Percentiles rank a stretch among this genome's conserved stretches.
phyloP scores from a whole-genome alignment of 2,797 vertebrate genomes.

The Delichon dasypus region DNA sequence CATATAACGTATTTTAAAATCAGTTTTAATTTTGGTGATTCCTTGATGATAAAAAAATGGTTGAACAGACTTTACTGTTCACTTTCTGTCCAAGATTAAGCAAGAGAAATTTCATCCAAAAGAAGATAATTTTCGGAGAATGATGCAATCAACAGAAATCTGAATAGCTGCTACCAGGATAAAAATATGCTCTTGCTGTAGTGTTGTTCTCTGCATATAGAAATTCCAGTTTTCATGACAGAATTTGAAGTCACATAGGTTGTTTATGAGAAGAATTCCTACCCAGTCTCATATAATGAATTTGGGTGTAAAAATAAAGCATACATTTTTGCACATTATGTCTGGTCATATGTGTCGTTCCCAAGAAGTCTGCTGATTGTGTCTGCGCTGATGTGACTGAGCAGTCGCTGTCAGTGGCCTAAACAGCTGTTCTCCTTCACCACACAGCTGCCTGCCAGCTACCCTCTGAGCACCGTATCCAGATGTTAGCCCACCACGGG shows the following conservation, averaged over 20 bases:
- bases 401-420: not conserved
- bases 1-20: not conserved
- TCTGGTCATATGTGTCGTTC: not conserved
- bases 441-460: not conserved
- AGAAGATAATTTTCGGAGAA: not conserved
- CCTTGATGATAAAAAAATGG: not conserved
- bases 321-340: not conserved
- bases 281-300: not conserved
- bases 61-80: not conserved
- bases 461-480: not conserved
- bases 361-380: not conserved
- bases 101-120: not conserved
- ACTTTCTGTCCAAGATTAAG: not conserved
- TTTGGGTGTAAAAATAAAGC: not conserved
- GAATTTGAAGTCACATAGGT: not conserved
- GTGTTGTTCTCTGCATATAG: not conserved
- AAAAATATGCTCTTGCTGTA: not conserved
- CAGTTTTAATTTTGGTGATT: not conserved
- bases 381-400: not conserved
- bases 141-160: constrained; percentile 1
- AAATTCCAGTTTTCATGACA: not conserved
- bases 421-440: not conserved
- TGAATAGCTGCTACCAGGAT: not conserved
- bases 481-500: not conserved
- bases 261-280: not conserved